Evolutionary conservation across 2,113 vertebrate genomes (phyloP), one percentile per base, ranked within the genome.

Genomic region (Catharus fuscescens): DNA sequence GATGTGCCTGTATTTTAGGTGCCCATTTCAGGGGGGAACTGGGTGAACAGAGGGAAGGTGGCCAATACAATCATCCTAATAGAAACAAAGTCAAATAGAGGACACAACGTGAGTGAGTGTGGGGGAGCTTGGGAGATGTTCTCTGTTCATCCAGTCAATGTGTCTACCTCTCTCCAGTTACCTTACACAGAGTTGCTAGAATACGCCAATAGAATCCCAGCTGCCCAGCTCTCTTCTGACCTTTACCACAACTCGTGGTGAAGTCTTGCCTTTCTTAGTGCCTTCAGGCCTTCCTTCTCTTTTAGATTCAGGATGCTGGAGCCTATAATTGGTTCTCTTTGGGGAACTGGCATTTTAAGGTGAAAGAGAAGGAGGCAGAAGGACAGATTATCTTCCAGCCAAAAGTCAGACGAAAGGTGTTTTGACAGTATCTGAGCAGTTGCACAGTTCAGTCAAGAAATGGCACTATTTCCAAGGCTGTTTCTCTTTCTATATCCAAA

Each of bases 51-150:
- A 53, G 32, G 71, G 73, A 90, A 77, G 24, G 42, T 80, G 80
- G 82, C 34, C 67, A 52, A 57, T 83, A 29, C 42, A 61, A n/a
- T 77, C 24, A 59, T 70, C 18, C 54, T 71, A 54, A 28, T 7
- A 90, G 74, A 61, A 82, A 45, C 24, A 86, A 92, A 59, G 71
- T 86, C 60, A 64, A 34, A 59, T 15, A 80, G 59, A 92, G 76
- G 52, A 54, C 57, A 60, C 8, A 40, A 1, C 42, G n/a, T n/a
- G 31, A 72, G 45, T 45, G 19, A 62, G 50, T 32, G 12, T 2
- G 14, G 26, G 44, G 34, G 23, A 92, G n/a, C 36, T 32, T 53
- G 8, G 28, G 64, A 60, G 61, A 13, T 60, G 25, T 44, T 67
- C 56, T 78, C 44, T 67, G 14, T 64, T 70, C 52, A 32, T 71